These are phyloP conservation scores for Kryptolebias ocellatus DNA, from an alignment of 2,797 vertebrate species.

Conservation along the genomic window DNA sequence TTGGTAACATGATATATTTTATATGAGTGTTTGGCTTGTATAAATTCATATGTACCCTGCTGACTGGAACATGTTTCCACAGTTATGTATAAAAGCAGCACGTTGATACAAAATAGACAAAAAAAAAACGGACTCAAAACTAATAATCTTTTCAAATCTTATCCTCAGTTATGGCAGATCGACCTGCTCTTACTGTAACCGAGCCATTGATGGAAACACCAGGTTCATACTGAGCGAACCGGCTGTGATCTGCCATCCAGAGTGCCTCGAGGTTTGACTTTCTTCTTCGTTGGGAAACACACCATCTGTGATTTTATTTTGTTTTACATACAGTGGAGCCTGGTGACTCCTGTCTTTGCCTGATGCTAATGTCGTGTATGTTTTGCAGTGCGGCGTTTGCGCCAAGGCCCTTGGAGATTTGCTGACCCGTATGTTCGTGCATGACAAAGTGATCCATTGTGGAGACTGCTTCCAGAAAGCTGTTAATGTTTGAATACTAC, in stretches of 20 bases:
- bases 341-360: slow-evolving; percentile 4
- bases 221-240: slow-evolving; percentile 66
- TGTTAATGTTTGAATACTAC: slow-evolving; percentile 26
- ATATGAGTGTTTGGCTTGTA: too few relatives aligned
- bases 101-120: too few relatives aligned
- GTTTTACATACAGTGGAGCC: not conserved
- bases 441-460: slow-evolving; percentile 62
- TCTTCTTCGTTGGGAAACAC: not conserved
- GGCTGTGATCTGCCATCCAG: slow-evolving; percentile 56
- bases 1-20: too few relatives aligned
- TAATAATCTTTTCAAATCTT: slow-evolving; percentile 17
- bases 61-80: too few relatives aligned
- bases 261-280: slow-evolving; percentile 73
- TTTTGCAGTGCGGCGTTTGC: slow-evolving; percentile 70
- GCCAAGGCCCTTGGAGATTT: slow-evolving; percentile 63
- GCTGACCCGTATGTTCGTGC: slow-evolving; percentile 59
- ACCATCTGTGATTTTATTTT: slow-evolving; percentile 1
- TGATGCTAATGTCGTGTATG: slow-evolving; percentile 22
- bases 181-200: slow-evolving; percentile 66
- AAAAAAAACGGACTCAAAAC: too few relatives aligned
- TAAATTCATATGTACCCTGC: too few relatives aligned
- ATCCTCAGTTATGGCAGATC: slow-evolving; percentile 12
- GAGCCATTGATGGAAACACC: slow-evolving; percentile 55
- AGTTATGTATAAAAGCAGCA: not conserved
- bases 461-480: slow-evolving; percentile 57